Evolutionary conservation across 1,140 invertebrate genomes (phyloP).

Genomic region (Choristoneura fumiferana): DNA sequence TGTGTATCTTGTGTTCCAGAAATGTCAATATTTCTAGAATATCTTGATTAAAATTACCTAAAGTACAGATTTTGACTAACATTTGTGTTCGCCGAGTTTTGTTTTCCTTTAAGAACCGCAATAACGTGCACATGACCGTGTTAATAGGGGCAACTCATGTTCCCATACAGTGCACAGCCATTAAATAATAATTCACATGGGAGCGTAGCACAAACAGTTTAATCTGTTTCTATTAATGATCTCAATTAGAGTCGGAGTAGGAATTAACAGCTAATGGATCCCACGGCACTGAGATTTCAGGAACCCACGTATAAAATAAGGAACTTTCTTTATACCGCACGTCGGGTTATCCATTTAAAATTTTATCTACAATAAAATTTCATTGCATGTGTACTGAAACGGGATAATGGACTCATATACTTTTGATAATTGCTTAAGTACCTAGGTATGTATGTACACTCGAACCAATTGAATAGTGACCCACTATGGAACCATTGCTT

Average conservation of each 20-base stretch:
- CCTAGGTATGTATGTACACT: too few relatives aligned
- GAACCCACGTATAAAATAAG: slow-evolving; percentile 28
- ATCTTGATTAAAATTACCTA: too few relatives aligned
- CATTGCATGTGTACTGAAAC: too few relatives aligned
- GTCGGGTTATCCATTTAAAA: slow-evolving; percentile 16
- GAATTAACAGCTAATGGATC: slow-evolving; percentile 51
- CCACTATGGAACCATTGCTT: too few relatives aligned
- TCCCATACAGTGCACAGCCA: neutral
- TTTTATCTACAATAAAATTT: slow-evolving; percentile 1
- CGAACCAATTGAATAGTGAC: too few relatives aligned
- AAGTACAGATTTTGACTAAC: too few relatives aligned
- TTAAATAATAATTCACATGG: slow-evolving; percentile 20
- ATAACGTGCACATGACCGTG: neutral
- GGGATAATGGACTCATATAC: too few relatives aligned
- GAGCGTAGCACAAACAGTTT: slow-evolving; percentile 45
- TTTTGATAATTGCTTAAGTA: too few relatives aligned
- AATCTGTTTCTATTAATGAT: slow-evolving; percentile 52
- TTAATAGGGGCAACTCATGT: neutral
- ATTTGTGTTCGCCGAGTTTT: too few relatives aligned
- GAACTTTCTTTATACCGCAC: slow-evolving; percentile 7
- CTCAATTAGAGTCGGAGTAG: slow-evolving; percentile 46
- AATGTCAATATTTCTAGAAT: too few relatives aligned
- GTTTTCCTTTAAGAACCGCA: too few relatives aligned
- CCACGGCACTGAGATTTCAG: slow-evolving; percentile 36
- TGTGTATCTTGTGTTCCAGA: too few relatives aligned